These are phyloP conservation scores for Lathronympha strigana DNA, from an alignment of 2,888 invertebrate species.

Conservation along the genomic window DNA sequence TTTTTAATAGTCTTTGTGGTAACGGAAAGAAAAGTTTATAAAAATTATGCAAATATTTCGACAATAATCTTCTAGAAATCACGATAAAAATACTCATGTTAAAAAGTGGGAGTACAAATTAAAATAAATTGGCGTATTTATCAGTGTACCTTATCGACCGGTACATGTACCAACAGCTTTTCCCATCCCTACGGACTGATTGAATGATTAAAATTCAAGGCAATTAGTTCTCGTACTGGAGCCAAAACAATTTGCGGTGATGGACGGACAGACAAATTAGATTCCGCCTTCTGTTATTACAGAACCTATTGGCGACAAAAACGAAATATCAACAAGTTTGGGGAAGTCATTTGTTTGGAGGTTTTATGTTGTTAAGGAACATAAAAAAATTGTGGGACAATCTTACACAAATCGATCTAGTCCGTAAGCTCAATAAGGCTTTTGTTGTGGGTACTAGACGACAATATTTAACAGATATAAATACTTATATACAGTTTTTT, in stretches of 20 bases:
- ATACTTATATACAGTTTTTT: too few species aligned
- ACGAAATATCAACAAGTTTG: conserved; percentile 28
- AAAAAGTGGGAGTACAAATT: too few species aligned
- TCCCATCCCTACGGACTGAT: conserved; percentile 18
- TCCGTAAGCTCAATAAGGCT: too few species aligned
- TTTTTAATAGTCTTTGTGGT: too few species aligned
- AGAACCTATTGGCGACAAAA: conserved; percentile 9
- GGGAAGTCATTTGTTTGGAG: background rate
- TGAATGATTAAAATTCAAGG: conserved; percentile 40
- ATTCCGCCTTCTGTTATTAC: conserved; percentile 33
- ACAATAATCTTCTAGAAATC: too few species aligned
- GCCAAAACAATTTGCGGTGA: conserved; percentile 38
- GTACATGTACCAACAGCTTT: background rate
- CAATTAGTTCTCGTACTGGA: conserved; percentile 34
- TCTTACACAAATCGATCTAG: too few species aligned
- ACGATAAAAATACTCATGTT: too few species aligned
- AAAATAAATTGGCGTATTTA: background rate
- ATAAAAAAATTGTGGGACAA: too few species aligned
- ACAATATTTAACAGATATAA: too few species aligned
- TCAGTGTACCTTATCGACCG: background rate
- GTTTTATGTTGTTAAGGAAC: background rate
- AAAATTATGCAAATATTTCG: too few species aligned
- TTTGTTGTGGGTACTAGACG: too few species aligned
- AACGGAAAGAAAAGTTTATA: too few species aligned
- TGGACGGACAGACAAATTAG: conserved; percentile 34